These are phyloP conservation scores for Styela clava DNA, from an alignment of 23 tunicate genomes.

Conservation along the genomic window DNA sequence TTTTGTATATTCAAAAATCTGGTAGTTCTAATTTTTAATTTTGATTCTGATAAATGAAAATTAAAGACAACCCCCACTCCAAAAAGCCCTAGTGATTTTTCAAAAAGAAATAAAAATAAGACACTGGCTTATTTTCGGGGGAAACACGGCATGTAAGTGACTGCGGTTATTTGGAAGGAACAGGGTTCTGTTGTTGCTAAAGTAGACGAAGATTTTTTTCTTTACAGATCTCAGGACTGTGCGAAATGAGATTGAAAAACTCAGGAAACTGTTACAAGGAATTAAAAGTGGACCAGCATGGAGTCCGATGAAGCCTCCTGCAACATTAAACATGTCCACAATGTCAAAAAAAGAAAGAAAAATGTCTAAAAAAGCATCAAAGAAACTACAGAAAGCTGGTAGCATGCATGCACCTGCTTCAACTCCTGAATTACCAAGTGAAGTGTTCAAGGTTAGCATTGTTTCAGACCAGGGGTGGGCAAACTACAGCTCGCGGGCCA, in stretches of 20 bases:
- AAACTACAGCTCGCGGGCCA: too few relatives aligned
- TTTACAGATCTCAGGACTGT: conserved; percentile 12
- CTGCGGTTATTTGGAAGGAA: too few relatives aligned
- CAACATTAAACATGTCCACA: conserved; percentile 26
- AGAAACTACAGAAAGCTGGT: conserved; percentile 42
- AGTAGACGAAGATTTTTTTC: neutral
- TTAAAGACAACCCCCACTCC: too few relatives aligned
- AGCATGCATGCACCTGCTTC: neutral
- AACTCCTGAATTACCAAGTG: conserved; percentile 13
- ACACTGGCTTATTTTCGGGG: too few relatives aligned
- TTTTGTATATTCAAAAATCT: too few relatives aligned
- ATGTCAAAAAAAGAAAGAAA: conserved; percentile 66
- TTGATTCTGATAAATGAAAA: too few relatives aligned
- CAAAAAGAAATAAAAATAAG: too few relatives aligned
- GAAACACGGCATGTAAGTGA: too few relatives aligned
- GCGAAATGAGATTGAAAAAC: conserved; percentile 19
- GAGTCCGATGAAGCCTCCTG: conserved; percentile 16
- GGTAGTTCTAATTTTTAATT: too few relatives aligned
- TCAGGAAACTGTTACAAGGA: conserved; percentile 1
- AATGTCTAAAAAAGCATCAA: conserved; percentile 67
- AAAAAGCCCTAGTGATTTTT: too few relatives aligned
- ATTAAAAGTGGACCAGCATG: conserved; percentile 10
- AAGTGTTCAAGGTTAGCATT: conserved; percentile 21
- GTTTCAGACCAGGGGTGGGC: too few relatives aligned
- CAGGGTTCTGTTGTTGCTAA: too few relatives aligned